phyloP scores from a whole-genome alignment of 1,140 invertebrate species.

The Probaryconus sp. region DNA sequence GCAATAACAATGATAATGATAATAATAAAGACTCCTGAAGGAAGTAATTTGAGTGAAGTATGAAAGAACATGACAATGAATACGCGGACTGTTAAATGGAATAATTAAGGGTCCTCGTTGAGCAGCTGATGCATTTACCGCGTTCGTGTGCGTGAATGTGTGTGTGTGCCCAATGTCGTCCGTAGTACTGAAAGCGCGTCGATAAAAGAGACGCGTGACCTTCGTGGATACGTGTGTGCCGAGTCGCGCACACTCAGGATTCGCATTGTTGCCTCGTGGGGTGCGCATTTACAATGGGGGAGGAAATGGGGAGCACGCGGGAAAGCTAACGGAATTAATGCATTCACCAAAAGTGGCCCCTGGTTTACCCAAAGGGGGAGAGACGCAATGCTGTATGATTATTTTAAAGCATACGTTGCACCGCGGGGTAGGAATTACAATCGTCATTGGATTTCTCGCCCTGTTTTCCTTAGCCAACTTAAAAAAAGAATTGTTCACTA shows the following conservation, averaged over 20 bases:
- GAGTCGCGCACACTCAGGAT: constrained; percentile 16
- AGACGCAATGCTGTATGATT: constrained; percentile 23
- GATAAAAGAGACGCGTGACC: constrained; percentile 57
- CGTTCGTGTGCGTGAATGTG: constrained; percentile 28
- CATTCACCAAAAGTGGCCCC: constrained; percentile 53
- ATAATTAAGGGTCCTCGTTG: constrained; percentile 77
- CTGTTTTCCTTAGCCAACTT: constrained; percentile 5
- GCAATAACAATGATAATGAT: constrained; percentile 52
- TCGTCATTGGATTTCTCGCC: neutral
- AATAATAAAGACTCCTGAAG: constrained; percentile 44
- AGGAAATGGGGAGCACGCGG: constrained; percentile 47
- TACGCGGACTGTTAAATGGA: constrained; percentile 77
- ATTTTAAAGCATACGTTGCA: constrained; percentile 28
- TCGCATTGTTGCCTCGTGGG: constrained; percentile 43
- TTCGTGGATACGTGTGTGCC: constrained; percentile 16
- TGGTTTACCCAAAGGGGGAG: constrained; percentile 29
- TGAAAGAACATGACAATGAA: constrained; percentile 72
- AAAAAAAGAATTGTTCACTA: constrained; percentile 12
- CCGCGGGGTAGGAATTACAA: neutral
- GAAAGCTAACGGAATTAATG: constrained; percentile 58
- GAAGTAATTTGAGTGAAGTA: constrained; percentile 47
- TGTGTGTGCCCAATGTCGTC: constrained; percentile 20
- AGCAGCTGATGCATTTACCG: constrained; percentile 76
- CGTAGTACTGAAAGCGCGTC: constrained; percentile 28
- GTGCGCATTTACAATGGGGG: constrained; percentile 51